These are phyloP conservation scores for Gobio occitaniae DNA, from an alignment of 2,797 vertebrate species.

Conservation along the genomic window DNA sequence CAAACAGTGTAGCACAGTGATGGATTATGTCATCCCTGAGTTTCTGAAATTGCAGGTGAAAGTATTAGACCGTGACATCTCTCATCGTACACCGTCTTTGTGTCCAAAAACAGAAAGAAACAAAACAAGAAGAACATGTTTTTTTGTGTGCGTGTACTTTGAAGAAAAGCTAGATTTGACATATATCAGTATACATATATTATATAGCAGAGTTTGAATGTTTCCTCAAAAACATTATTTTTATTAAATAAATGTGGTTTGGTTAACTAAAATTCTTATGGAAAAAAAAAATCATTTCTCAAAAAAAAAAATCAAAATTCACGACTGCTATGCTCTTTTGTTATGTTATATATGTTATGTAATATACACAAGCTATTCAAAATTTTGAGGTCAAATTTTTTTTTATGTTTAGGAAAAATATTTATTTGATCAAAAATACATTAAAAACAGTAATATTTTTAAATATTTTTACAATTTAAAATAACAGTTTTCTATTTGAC, in stretches of 20 bases:
- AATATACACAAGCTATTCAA: background rate
- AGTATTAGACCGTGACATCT: conserved; percentile 44
- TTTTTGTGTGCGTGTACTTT: background rate
- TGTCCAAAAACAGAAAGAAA: conserved; percentile 43
- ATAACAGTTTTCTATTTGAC: background rate
- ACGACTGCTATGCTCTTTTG: background rate
- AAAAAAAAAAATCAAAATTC: too few species aligned
- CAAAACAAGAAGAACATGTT: conserved; percentile 5
- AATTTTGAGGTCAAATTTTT: too few species aligned
- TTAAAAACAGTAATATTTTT: background rate
- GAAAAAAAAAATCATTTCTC: too few species aligned
- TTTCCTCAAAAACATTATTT: background rate
- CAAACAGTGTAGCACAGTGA: conserved; percentile 60
- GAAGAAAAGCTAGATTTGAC: background rate
- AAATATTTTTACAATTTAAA: background rate
- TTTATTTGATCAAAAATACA: conserved; percentile 2
- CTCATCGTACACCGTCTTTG: conserved; percentile 49
- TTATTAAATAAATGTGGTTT: background rate
- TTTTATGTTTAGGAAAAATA: background rate
- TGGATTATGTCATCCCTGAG: conserved; percentile 69
- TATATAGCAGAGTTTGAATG: too few species aligned
- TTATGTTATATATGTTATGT: background rate
- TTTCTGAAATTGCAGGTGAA: conserved; percentile 61
- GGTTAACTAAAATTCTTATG: background rate
- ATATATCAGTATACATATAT: too few species aligned